phyloP scores from a whole-genome alignment of 1,140 invertebrate genomes.

The Lutraria rhynchaena region DNA sequence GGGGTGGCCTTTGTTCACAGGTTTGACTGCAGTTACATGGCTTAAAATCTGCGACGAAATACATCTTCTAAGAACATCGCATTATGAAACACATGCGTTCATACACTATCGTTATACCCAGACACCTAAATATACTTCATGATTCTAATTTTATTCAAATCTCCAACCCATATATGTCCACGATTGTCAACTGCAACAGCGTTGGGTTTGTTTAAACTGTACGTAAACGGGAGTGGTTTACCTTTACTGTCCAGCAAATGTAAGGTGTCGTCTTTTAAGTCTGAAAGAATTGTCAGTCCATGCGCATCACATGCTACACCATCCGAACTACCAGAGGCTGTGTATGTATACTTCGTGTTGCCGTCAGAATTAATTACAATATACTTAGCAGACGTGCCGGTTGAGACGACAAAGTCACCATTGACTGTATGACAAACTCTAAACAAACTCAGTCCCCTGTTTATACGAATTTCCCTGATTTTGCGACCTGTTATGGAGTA shows the following conservation, averaged over 20 bases:
- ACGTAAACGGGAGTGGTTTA: constrained; percentile 53
- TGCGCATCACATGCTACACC: constrained; percentile 54
- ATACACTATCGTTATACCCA: no score
- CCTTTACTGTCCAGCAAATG: constrained; percentile 54
- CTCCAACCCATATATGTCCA: constrained; percentile 53
- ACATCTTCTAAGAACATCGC: no score
- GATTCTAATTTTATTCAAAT: constrained; percentile 46
- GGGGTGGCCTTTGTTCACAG: no score
- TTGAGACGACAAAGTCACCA: constrained; percentile 53
- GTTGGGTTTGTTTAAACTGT: constrained; percentile 53
- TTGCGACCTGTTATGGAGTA: constrained; percentile 37
- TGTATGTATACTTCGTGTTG: constrained; percentile 46
- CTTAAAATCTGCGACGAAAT: no score
- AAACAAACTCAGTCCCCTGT: constrained; percentile 31
- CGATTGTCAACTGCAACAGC: constrained; percentile 50
- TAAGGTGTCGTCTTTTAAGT: constrained; percentile 50
- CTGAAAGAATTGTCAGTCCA: constrained; percentile 43
- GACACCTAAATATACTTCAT: constrained; percentile 57
- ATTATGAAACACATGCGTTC: no score
- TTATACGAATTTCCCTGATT: constrained; percentile 52
- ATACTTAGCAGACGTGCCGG: constrained; percentile 32
- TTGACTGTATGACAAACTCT: constrained; percentile 50
- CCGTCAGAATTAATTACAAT: constrained; percentile 48
- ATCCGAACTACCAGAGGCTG: constrained; percentile 48
- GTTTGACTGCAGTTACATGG: no score